phyloP scores from a whole-genome alignment of 2,113 vertebrate genomes.

The Anarrhichthys ocellatus region DNA sequence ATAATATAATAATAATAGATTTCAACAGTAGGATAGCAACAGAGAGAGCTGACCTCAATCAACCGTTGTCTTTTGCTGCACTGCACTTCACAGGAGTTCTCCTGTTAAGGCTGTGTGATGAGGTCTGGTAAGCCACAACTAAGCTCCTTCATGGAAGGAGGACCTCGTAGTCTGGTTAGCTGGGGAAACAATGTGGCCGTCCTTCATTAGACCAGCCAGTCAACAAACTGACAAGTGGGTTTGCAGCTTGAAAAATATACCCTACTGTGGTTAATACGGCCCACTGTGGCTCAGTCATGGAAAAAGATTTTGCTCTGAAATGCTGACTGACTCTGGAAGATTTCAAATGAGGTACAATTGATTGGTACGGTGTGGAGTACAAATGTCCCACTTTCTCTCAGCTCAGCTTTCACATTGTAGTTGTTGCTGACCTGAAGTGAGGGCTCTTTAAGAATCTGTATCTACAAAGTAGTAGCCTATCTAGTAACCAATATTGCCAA shows the following conservation, averaged over 20 bases:
- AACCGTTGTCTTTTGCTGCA: conserved; percentile 15
- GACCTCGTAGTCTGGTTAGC: conserved; percentile 5
- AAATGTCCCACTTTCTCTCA: not conserved
- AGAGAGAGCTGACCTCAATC: not conserved
- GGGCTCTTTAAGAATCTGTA: too few relatives aligned
- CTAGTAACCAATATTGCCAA: too few relatives aligned
- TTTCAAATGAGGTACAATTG: not conserved
- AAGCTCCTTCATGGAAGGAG: conserved; percentile 1
- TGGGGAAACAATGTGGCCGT: conserved; percentile 4
- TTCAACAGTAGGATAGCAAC: not conserved
- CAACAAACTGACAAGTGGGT: conserved; percentile 17
- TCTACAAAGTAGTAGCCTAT: too few relatives aligned
- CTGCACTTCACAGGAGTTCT: not conserved
- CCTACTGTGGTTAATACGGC: conserved; percentile 14
- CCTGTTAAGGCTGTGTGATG: not conserved
- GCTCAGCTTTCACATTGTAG: not conserved
- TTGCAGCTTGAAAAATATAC: conserved; percentile 21
- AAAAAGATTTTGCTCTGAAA: conserved; percentile 24
- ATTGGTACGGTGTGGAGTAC: not conserved
- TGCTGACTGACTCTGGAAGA: conserved; percentile 13
- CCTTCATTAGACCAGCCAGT: conserved; percentile 39
- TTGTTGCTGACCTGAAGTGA: not conserved
- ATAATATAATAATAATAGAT: not conserved
- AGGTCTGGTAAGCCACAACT: conserved; percentile 26
- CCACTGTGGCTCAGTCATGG: conserved; percentile 31